Base-by-base conservation (phyloP, 1,140 invertebrate species). In the Musca vetustissima region DNA sequence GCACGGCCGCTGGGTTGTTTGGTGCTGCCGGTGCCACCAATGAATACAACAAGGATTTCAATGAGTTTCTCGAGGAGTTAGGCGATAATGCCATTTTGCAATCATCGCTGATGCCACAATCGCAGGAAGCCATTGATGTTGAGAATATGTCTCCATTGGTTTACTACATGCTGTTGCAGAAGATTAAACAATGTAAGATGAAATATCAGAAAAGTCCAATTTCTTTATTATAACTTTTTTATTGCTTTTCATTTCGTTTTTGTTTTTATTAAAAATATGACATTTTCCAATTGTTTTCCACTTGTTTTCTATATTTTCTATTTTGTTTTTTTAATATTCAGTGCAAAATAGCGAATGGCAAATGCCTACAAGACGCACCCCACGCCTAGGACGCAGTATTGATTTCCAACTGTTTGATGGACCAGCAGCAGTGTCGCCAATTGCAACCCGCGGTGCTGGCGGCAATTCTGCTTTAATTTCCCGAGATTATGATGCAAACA, bases 361-460 rank as follows among this genome's bases (percentile, higher is more conserved):
- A 61, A 36, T 61, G 22, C 77, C 75, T 24, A 65, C 77, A 61
- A 73, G 75, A 76, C 76, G 75, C 55, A 80, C 78, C 69, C 78
- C 78, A 72, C 78, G 78, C 70, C 78, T 80, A 69, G 78, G 78
- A 36, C 78, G 78, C 69, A 80, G 78, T 76, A 80, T 79, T 77
- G 78, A 77, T 77, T 77, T 76, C 68, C 72, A 74, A 68, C 75
- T 72, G 50, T 64, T 75, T 21, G 68, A 61, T 61, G 57, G n/a
- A 4, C 28, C 28, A 43, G 57, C 57, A 1, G n/a, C n/a, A n/a
- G n/a, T n/a, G n/a, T n/a, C n/a, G n/a, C 17, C 17, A 21, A 9
- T 76, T 43, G 75, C 73, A 50, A 21, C 24, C 14, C 64, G 47
- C 17, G 67, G 71, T 14, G 71, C 47, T 15, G 55, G 36, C 13